These are phyloP conservation scores for Rhynchophorus ferrugineus DNA, from an alignment of 1,140 invertebrate species.

Conservation along the genomic window DNA sequence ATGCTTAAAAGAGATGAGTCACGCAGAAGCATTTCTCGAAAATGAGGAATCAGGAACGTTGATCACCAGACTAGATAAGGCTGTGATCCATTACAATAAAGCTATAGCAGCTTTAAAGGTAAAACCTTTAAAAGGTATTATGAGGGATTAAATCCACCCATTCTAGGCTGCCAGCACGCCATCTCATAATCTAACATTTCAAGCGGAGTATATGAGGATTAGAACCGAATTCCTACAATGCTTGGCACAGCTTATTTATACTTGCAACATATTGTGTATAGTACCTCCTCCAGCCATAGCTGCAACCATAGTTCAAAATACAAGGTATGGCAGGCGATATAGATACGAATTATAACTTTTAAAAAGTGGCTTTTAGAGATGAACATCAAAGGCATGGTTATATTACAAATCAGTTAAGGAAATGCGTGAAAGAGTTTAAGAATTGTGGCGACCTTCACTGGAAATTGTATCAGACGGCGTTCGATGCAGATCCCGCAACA, in stretches of 20 bases:
- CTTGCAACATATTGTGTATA: slow-evolving; percentile 76
- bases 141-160: no score
- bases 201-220: slow-evolving; percentile 67
- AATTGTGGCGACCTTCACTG: slow-evolving; percentile 70
- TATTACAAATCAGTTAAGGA: slow-evolving; percentile 72
- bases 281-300: slow-evolving; percentile 90
- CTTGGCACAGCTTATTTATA: slow-evolving; percentile 64
- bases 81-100: slow-evolving; percentile 53
- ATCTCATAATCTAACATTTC: slow-evolving; percentile 62
- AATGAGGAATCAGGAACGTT: slow-evolving; percentile 38
- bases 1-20: slow-evolving; percentile 63
- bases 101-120: slow-evolving; percentile 61
- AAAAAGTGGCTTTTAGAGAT: slow-evolving; percentile 48
- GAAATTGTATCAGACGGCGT: slow-evolving; percentile 81
- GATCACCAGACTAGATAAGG: slow-evolving; percentile 52
- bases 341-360: not conserved
- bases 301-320: slow-evolving; percentile 65
- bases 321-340: slow-evolving; percentile 27
- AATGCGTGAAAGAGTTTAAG: slow-evolving; percentile 68
- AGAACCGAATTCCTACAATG: slow-evolving; percentile 71
- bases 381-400: slow-evolving; percentile 76
- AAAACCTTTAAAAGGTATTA: slow-evolving; percentile 12
- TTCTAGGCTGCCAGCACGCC: slow-evolving; percentile 59
- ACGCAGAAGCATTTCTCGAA: slow-evolving; percentile 48
- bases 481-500: slow-evolving; percentile 86